phyloP scores from a whole-genome alignment of 2,113 vertebrate species.

The Toxotes chatareus region DNA sequence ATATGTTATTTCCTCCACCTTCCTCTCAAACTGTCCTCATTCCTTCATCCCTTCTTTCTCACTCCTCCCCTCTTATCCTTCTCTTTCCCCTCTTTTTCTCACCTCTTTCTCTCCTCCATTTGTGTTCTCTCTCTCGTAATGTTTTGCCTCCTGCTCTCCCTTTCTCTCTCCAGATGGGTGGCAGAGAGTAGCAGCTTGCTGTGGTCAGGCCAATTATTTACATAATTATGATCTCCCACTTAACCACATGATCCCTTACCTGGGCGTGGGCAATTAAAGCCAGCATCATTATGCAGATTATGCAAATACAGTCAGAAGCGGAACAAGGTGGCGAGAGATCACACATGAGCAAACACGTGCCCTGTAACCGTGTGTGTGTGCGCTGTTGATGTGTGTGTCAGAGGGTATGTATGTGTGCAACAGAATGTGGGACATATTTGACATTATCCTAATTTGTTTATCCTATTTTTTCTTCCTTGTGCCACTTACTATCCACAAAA shows the following conservation, averaged over 20 bases:
- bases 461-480: constrained; percentile 4
- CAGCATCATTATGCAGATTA: constrained; percentile 97
- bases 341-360: constrained; percentile 77
- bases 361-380: constrained; percentile 45
- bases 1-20: constrained; percentile 14
- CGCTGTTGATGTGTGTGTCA: constrained; percentile 2
- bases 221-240: constrained; percentile 99
- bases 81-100: background rate
- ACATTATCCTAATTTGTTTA: constrained; percentile 21
- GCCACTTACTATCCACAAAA: constrained; percentile 5
- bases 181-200: constrained; percentile 95
- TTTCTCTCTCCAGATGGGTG: constrained; percentile 90
- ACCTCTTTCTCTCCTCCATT: background rate
- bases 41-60: constrained; percentile 11
- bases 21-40: constrained; percentile 30
- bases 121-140: background rate
- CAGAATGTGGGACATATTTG: constrained; percentile 45
- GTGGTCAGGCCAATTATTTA: constrained; percentile 98
- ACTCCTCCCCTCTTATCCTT: background rate
- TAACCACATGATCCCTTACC: constrained; percentile 99
- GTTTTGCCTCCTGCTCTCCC: background rate
- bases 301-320: constrained; percentile 90
- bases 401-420: constrained; percentile 19
- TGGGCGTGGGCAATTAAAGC: constrained; percentile 97
- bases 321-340: constrained; percentile 89